Percentiles rank a stretch among this genome's conserved stretches.
These are phyloP conservation scores for Ganaspis brasiliensis DNA, from an alignment of 2,888 invertebrate genomes.

Conservation along the genomic window DNA sequence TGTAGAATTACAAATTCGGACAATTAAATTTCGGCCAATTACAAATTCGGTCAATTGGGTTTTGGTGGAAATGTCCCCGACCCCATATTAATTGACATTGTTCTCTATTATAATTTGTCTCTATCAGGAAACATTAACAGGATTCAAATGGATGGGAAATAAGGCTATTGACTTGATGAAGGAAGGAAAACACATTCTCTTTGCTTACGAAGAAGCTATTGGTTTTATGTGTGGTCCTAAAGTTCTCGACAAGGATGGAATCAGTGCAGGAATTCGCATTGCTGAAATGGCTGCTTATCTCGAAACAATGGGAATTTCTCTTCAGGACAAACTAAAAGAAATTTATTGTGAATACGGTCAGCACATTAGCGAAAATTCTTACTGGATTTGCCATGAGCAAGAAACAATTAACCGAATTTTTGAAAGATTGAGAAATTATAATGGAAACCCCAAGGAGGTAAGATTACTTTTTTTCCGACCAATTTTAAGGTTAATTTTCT, in stretches of 20 bases:
- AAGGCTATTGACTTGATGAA: conserved; percentile 87
- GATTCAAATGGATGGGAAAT: conserved; percentile 99
- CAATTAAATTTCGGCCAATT: too few relatives aligned
- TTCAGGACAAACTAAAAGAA: conserved; percentile 85
- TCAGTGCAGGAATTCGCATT: conserved; percentile 92
- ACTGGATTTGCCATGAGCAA: conserved; percentile 92
- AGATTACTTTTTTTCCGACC: conserved; percentile 72
- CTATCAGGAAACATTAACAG: conserved; percentile 93
- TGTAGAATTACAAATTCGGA: too few relatives aligned
- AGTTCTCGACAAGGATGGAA: conserved; percentile 98
- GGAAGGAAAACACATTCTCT: conserved; percentile 89
- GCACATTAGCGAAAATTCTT: conserved; percentile 94
- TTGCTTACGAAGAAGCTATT: conserved; percentile 99
- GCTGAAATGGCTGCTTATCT: conserved; percentile 90
- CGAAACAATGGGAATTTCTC: conserved; percentile 82
- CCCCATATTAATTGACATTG: too few relatives aligned
- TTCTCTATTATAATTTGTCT: too few relatives aligned
- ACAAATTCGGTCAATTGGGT: too few relatives aligned
- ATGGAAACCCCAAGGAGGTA: conserved; percentile 83
- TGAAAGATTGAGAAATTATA: conserved; percentile 89
- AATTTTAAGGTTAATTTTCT: too few relatives aligned
- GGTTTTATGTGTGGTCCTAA: conserved; percentile 96
- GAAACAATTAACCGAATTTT: conserved; percentile 89
- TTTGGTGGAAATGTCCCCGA: too few relatives aligned
- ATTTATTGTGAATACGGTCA: conserved; percentile 93